Conservation (phyloP, 2,113 vertebrate species). For the Aegithalos caudatus region DNA sequence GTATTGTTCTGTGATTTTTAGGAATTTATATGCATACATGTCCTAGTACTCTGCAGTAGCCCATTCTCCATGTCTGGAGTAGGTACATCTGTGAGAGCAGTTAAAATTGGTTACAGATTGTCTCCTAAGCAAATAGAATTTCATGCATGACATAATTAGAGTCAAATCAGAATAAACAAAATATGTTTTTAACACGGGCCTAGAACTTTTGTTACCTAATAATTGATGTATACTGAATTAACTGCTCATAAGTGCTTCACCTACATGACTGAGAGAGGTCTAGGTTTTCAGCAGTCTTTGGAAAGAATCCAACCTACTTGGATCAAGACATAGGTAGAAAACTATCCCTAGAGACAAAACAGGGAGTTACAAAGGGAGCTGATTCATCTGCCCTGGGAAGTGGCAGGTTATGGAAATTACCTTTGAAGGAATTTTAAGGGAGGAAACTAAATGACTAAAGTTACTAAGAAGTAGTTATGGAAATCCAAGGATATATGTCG, state of each 20-base stretch:
- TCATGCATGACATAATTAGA: background rate
- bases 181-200: background rate
- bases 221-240: background rate
- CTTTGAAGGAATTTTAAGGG: background rate
- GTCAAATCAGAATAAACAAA: background rate
- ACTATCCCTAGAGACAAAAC: background rate
- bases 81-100: background rate
- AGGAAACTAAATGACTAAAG: background rate
- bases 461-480: background rate
- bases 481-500: background rate
- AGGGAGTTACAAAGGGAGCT: background rate
- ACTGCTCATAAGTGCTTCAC: background rate
- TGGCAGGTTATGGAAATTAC: background rate
- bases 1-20: background rate
- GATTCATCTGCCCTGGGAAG: background rate
- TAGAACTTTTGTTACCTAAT: background rate
- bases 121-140: background rate
- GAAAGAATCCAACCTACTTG: background rate
- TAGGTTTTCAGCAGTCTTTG: background rate
- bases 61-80: background rate
- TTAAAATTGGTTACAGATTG: background rate
- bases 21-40: background rate
- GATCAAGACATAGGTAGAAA: background rate
- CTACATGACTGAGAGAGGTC: background rate
- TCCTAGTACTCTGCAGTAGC: background rate